Conservation (phyloP, 2,113 vertebrate species). For the Ptyas mucosa region DNA sequence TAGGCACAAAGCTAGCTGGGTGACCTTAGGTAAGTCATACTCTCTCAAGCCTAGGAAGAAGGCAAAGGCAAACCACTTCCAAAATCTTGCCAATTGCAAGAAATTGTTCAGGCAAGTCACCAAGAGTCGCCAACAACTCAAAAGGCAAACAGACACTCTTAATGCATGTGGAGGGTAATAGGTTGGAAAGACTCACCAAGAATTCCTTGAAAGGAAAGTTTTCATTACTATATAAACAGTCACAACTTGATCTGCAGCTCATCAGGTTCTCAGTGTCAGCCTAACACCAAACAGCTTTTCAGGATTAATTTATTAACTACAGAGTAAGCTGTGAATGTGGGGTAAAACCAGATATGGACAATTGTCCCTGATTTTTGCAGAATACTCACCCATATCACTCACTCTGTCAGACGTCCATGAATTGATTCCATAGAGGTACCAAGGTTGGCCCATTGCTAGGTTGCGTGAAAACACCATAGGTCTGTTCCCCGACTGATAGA, state of each 20-base stretch:
- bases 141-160: background rate
- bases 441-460: background rate
- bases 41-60: background rate
- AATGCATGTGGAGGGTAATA: background rate
- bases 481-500: conserved; percentile 52
- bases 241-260: background rate
- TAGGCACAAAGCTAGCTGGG: background rate
- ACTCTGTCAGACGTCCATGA: background rate
- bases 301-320: background rate
- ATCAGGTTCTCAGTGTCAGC: background rate
- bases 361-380: background rate
- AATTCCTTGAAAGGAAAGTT: background rate
- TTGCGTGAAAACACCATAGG: conserved; percentile 5
- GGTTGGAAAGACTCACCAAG: background rate
- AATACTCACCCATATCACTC: background rate
- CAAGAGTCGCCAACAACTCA: background rate
- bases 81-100: background rate
- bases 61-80: background rate
- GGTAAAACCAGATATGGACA: background rate
- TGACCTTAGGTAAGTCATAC: background rate
- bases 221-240: background rate
- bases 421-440: conserved; percentile 19
- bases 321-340: background rate
- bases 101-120: background rate
- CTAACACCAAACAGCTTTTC: background rate